Evolutionary conservation across 2,797 vertebrate species (phyloP).

Genomic region (Streptopelia turtur): DNA sequence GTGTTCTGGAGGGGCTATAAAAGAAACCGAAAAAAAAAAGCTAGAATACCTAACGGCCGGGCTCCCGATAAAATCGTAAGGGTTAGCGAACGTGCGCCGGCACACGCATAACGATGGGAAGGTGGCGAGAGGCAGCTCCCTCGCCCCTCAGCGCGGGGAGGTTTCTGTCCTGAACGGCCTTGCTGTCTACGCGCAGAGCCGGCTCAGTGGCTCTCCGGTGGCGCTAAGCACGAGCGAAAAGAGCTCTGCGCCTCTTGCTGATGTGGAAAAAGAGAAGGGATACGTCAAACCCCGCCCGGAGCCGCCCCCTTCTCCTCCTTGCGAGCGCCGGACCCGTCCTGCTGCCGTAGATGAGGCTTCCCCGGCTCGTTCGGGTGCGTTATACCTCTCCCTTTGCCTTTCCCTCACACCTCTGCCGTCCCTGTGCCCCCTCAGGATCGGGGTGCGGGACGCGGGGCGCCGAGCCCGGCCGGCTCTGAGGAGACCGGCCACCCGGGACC

Average conservation of each 20-base stretch:
- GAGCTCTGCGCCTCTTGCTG: accelerated
- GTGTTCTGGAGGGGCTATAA: background rate
- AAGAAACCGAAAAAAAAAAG: background rate
- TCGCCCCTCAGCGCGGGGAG: background rate
- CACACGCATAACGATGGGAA: background rate
- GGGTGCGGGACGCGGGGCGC: too few species aligned
- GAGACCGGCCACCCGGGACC: too few species aligned
- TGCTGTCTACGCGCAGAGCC: too few species aligned
- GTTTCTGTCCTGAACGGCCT: background rate
- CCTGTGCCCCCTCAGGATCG: accelerated
- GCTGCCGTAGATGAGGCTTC: background rate
- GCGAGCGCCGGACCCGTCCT: background rate
- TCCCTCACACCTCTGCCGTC: accelerated
- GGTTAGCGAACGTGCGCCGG: background rate
- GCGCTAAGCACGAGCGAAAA: accelerated
- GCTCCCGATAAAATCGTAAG: background rate
- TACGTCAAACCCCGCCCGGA: background rate
- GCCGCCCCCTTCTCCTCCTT: background rate
- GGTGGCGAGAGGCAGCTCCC: background rate
- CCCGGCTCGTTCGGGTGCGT: slow-evolving; percentile 15
- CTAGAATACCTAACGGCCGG: background rate
- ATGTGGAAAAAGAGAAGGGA: background rate
- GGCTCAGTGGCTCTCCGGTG: accelerated
- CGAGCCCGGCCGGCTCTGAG: too few species aligned
- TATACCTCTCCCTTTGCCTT: background rate